Evolutionary conservation across 2,888 invertebrate genomes (phyloP).

Genomic region (Aporophyla lueneburgensis): DNA sequence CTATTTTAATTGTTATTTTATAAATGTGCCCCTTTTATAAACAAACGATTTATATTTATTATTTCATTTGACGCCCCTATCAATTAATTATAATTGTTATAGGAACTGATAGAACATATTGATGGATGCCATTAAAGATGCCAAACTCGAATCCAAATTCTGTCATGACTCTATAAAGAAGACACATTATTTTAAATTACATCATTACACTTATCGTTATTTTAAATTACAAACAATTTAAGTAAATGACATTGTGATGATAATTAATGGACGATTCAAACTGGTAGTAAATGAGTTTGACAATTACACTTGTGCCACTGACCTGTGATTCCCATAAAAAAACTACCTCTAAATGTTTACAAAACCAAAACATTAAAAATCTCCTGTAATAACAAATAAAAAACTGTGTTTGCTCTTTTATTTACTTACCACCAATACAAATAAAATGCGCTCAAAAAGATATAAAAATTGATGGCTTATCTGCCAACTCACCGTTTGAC

Average conservation of each 20-base stretch:
- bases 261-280: background rate
- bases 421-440: conserved; percentile 27
- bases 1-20: too few relatives aligned
- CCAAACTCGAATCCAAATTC: background rate
- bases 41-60: too few relatives aligned
- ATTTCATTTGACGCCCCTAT: too few relatives aligned
- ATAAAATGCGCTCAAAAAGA: conserved; percentile 20
- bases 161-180: background rate
- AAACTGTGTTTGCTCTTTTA: conserved; percentile 17
- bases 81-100: too few relatives aligned
- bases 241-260: background rate
- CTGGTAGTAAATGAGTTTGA: background rate
- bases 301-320: too few relatives aligned
- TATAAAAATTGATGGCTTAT: conserved; percentile 31
- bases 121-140: background rate
- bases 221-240: background rate
- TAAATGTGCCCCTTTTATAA: too few relatives aligned
- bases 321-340: background rate
- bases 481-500: conserved; percentile 35
- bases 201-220: too few relatives aligned
- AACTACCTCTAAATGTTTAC: background rate
- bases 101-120: background rate
- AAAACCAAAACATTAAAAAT: background rate
- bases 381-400: background rate
- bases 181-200: too few relatives aligned